These are phyloP conservation scores for Psilanteris sp. DNA, from an alignment of 1,140 invertebrate genomes.

Conservation along the genomic window DNA sequence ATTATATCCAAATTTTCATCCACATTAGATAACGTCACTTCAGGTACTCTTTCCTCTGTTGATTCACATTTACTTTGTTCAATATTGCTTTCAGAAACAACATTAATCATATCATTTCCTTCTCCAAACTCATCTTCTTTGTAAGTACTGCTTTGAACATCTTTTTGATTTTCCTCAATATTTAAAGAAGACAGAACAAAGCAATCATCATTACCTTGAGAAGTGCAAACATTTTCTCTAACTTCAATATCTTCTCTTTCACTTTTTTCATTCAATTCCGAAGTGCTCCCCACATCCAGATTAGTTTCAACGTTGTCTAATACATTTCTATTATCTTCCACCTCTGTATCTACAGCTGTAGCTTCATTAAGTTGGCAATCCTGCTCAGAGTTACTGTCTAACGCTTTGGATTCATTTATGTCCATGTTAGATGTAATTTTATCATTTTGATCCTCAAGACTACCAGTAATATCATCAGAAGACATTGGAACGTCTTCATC, in stretches of 20 bases:
- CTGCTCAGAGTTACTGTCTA: constrained; percentile 8
- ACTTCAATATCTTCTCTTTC: constrained; percentile 9
- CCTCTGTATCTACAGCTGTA: constrained; percentile 3
- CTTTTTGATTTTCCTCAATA: constrained; percentile 14
- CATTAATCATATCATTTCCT: constrained; percentile 13
- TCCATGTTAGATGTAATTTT: constrained; percentile 41
- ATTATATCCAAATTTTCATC: constrained; percentile 37
- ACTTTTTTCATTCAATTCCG: constrained; percentile 27
- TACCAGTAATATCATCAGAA: background rate
- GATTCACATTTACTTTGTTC: constrained; percentile 19
- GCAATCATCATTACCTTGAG: constrained; percentile 1
- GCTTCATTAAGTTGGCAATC: constrained; percentile 40
- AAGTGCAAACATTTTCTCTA: constrained; percentile 24
- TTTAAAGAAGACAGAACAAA: constrained; percentile 10
- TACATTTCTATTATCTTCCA: constrained; percentile 1
- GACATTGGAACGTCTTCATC: constrained; percentile 4
- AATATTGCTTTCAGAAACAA: constrained; percentile 42
- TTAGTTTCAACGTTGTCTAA: constrained; percentile 6
- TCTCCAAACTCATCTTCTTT: background rate
- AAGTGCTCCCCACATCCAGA: constrained; percentile 34
- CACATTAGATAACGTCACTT: constrained; percentile 14
- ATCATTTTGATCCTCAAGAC: constrained; percentile 33
- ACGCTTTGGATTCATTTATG: background rate
- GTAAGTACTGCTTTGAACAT: constrained; percentile 5
- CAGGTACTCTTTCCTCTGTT: constrained; percentile 2